phyloP scores from a whole-genome alignment of 2,888 invertebrate genomes.

The Ecdyonurus torrentis region DNA sequence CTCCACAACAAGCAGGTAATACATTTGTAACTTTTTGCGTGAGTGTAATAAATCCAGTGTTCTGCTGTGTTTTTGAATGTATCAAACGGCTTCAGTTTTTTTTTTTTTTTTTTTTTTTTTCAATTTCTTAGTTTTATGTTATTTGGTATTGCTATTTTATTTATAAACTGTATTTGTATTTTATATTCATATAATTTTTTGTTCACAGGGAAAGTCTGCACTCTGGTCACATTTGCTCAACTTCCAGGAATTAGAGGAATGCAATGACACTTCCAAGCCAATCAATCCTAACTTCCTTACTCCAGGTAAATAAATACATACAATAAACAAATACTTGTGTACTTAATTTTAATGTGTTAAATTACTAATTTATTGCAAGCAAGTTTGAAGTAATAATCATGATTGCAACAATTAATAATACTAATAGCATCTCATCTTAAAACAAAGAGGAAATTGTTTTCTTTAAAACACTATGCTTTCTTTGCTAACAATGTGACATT shows the following conservation, averaged over 20 bases:
- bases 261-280: slow-evolving; percentile 34
- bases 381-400: too few species aligned
- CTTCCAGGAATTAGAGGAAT: slow-evolving; percentile 71
- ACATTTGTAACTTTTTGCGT: too few species aligned
- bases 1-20: slow-evolving; percentile 70
- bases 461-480: too few species aligned
- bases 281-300: slow-evolving; percentile 42
- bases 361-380: background rate
- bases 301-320: slow-evolving; percentile 34
- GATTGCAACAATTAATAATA: too few species aligned
- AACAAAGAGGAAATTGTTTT: too few species aligned
- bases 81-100: too few species aligned
- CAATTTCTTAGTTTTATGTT: background rate
- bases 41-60: too few species aligned
- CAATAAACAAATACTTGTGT: background rate
- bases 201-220: slow-evolving; percentile 73
- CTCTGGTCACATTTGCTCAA: slow-evolving; percentile 89
- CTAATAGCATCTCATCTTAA: too few species aligned
- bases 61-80: too few species aligned
- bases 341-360: background rate
- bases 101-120: background rate
- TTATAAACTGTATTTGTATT: slow-evolving; percentile 1
- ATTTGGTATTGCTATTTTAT: slow-evolving; percentile 1
- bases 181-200: background rate
- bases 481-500: too few species aligned